Percentiles rank a stretch among this genome's conserved stretches.
Evolutionary conservation across 2,797 vertebrate genomes (phyloP).

Genomic region (Taeniopygia guttata): DNA sequence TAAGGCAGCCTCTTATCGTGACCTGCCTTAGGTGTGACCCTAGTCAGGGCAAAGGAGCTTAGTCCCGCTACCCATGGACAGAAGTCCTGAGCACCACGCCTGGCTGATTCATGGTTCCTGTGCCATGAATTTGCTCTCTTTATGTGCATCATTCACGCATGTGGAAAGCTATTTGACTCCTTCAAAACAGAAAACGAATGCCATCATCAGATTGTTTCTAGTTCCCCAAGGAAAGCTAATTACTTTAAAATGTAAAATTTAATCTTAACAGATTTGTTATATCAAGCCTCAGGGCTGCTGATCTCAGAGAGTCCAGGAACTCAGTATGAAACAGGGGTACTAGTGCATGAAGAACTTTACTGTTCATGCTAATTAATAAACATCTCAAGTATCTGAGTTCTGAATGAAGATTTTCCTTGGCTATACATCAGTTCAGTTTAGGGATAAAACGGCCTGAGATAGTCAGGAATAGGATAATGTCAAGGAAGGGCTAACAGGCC

Average conservation of each 20-base stretch:
- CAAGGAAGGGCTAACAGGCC: neutral
- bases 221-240: neutral
- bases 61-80: neutral
- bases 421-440: neutral
- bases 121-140: neutral
- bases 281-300: neutral
- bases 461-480: neutral
- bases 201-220: neutral
- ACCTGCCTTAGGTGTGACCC: neutral
- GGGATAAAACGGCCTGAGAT: neutral
- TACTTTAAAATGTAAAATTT: neutral
- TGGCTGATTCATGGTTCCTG: neutral
- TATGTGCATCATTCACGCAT: neutral
- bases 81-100: neutral
- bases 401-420: neutral
- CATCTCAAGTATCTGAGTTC: neutral
- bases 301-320: neutral
- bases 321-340: too few species aligned
- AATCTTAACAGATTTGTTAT: neutral
- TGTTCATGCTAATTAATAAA: too few species aligned
- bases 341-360: too few species aligned
- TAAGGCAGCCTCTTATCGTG: neutral
- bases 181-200: neutral
- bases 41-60: neutral
- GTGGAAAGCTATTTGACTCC: neutral